Base-by-base conservation (phyloP, 2,113 vertebrate genomes). In the Poeciliopsis prolifica region DNA sequence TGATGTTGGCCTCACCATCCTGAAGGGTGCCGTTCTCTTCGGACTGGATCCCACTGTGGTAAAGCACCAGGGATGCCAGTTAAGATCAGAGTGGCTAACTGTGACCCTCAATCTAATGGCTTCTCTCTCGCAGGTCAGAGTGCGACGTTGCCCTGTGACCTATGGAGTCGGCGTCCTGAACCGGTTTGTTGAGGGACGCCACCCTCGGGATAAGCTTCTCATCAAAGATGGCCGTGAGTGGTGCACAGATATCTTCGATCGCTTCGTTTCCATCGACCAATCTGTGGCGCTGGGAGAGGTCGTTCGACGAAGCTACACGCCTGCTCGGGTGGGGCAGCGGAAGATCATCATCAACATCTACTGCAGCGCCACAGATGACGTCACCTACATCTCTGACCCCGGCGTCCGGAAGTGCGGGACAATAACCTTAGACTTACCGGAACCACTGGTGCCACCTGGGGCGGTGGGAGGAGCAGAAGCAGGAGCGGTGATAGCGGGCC, bases 281-380 rank as follows among this genome's bases (percentile, higher is more conserved):
- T 99, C 97, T 0, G 97, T 99, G 91, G 97, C 97, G 0, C 84
- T 98, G 77, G 98, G 97, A 0, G 97, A 99, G 82, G 96, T 98
- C 40, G 96, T 99, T 24, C 95, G 95, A 33, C 81, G 97, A 58
- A 98, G 97, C 80, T 99, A 99, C 94, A 98, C 97, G 17, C 97
- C 97, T 0, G 98, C 97, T 0, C 93, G 97, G 1, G 80, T 93
- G 0, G 97, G 96, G 35, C 97, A 99, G 72, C 94, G 96, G 26
- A 95, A 96, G 68, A 98, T 98, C 91, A 95, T 98, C 93, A 97
- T 99, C 93, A 99, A 98, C 89, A 93, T 99, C 90, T 99, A 99
- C 95, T 98, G 97, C 95, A 94, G 95, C 0, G 72, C 92, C 0
- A 91, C 85, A 0, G 97, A 99, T 0, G 96, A 98, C 0, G 92